Evolutionary conservation across 2,113 vertebrate genomes (phyloP), one percentile per base, ranked within the genome.

Genomic region (Myrmophylax atrothorax): DNA sequence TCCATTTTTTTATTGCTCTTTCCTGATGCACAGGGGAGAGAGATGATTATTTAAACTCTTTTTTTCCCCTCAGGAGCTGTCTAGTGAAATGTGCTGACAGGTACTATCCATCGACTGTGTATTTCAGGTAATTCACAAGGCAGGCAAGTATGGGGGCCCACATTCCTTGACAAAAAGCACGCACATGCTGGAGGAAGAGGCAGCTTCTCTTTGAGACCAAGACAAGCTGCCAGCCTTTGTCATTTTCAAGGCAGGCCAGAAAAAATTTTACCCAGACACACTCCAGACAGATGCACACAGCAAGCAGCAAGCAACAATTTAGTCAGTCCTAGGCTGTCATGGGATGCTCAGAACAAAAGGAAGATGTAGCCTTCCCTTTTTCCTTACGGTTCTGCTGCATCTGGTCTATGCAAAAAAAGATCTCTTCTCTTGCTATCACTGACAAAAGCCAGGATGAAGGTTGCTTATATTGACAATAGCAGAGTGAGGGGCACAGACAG

Each of bases 21-120:
- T 66, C 83, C 44, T 79, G 66, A 90, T 90, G 73, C 88, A 81
- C 83, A 90, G 31, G 79, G 80, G 87, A 91, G 56, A 84, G 31
- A 90, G 47, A 93, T 56, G 31, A 95, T 96, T 94, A 95, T 90
- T 97, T 87, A 84, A 94, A 90, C 64, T 75, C 25, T 18, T 89
- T 92, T 94, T 86, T 90, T 11, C 26, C 56, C 56, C 85, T 92
- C 83, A 81, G 49, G 84, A 92, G 73, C 73, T 92, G 90, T 84
- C 82, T 90, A 58, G 79, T 84, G 83, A 92, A 90, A 92, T 88
- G 56, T 81, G 88, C 92, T 96, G 94, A 94, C 92, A 94, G 92
- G 72, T 84, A 49, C 49, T 91, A 87, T 82, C 93, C 77, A 60
- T 79, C 1, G 40, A 89, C 68, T 18, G 16, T 19, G 53, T 80